A percentile compares a stretch with the other conserved stretches of the same genome.
Conservation (phyloP, 2,113 vertebrate species). For the Thamnophis sirtalis region DNA sequence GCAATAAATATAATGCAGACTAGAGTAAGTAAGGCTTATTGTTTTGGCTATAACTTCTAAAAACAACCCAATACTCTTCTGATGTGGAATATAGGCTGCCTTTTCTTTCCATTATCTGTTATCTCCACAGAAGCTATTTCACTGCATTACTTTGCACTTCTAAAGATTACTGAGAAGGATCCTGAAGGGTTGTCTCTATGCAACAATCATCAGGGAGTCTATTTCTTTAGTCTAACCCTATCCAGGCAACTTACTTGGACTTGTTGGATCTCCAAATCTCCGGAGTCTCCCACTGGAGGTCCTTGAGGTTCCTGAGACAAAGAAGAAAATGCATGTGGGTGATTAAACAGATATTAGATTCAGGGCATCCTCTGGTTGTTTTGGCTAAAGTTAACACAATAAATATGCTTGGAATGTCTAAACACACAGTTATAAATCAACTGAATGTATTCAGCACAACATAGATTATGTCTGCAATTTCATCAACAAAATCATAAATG, state of each 20-base stretch:
- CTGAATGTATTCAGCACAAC: background rate
- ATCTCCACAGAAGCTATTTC: background rate
- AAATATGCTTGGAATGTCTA: background rate
- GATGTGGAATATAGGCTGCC: slow-evolving; percentile 21
- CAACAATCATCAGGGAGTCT: background rate
- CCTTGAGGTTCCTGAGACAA: slow-evolving; percentile 61
- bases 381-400: background rate
- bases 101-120: slow-evolving; percentile 30
- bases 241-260: slow-evolving; percentile 61
- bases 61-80: background rate
- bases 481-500: background rate
- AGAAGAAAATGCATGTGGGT: slow-evolving; percentile 1
- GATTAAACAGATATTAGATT: background rate
- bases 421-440: background rate
- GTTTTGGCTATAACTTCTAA: slow-evolving; percentile 26
- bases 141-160: background rate
- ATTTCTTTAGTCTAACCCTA: background rate
- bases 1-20: slow-evolving; percentile 51
- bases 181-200: background rate
- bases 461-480: background rate
- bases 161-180: background rate
- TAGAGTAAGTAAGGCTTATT: slow-evolving; percentile 1
- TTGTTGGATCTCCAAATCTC: slow-evolving; percentile 55
- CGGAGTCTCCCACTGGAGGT: slow-evolving; percentile 67
- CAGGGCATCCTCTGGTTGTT: accelerated